Evolutionary conservation across 2,797 vertebrate species (phyloP).

Genomic region (Cyclopterus lumpus): DNA sequence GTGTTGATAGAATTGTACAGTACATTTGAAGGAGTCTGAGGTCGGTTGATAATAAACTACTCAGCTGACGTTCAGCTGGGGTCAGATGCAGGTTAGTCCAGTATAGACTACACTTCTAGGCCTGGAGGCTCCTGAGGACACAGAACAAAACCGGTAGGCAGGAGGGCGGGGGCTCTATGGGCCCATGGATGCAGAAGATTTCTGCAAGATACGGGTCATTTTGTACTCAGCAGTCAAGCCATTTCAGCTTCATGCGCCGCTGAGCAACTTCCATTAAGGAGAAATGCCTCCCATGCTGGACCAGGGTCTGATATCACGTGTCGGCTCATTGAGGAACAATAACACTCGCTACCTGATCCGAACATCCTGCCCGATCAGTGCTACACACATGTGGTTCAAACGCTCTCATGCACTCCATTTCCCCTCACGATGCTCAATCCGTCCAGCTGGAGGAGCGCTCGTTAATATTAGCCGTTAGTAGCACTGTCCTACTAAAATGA

Average conservation of each 20-base stretch:
- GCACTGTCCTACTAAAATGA: too few species aligned
- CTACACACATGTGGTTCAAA: too few species aligned
- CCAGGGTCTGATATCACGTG: too few species aligned
- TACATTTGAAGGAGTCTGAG: neutral
- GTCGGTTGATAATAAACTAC: neutral
- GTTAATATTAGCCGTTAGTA: neutral
- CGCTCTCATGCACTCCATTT: neutral
- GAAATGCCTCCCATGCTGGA: neutral
- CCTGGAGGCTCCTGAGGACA: neutral
- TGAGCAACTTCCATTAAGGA: neutral
- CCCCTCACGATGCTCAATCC: neutral
- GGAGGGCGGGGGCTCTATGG: neutral
- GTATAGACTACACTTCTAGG: neutral
- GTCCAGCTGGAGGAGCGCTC: neutral
- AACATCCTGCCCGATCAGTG: too few species aligned
- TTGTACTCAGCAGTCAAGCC: neutral
- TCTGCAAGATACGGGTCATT: neutral
- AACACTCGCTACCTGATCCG: too few species aligned
- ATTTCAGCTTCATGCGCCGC: neutral
- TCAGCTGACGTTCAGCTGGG: neutral
- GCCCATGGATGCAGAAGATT: neutral
- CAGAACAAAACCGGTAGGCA: too few species aligned
- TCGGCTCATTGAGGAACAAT: too few species aligned
- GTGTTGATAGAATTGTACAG: neutral
- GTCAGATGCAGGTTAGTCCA: slow-evolving; percentile 4